A percentile compares a stretch with the other conserved stretches of the same genome.
phyloP scores from a whole-genome alignment of 2,888 invertebrate genomes.

The Dioctria rufipes region DNA sequence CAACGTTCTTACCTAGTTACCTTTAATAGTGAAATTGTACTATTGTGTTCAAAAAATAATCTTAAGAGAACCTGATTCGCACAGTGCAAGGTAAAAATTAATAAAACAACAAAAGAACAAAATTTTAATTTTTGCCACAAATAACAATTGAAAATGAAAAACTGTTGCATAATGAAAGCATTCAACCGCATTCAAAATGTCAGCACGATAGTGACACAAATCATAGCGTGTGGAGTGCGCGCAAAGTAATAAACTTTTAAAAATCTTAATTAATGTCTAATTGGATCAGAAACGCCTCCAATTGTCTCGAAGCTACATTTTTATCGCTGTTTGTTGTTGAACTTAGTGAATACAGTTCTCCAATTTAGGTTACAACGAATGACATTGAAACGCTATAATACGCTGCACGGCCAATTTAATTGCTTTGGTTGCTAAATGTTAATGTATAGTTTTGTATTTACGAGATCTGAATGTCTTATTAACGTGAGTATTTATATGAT shows the following conservation, averaged over 20 bases:
- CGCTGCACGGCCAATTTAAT: conserved; percentile 27
- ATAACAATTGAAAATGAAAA: conserved; percentile 42
- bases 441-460: neutral
- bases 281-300: conserved; percentile 50
- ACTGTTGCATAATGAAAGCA: conserved; percentile 35
- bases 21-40: neutral
- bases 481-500: neutral
- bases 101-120: conserved; percentile 26
- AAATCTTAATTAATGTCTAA: conserved; percentile 51
- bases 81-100: conserved; percentile 44
- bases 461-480: neutral
- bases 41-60: neutral
- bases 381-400: conserved; percentile 16
- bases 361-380: conserved; percentile 34
- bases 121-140: conserved; percentile 1
- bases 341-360: conserved; percentile 18
- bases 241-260: conserved; percentile 21
- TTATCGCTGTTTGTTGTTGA: conserved; percentile 40
- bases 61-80: conserved; percentile 37
- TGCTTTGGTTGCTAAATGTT: no score
- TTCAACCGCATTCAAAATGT: conserved; percentile 36
- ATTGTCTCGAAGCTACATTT: conserved; percentile 27
- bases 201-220: conserved; percentile 33
- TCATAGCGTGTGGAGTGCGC: conserved; percentile 39
- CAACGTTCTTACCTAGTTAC: neutral